Evolutionary conservation across 2,113 vertebrate genomes (phyloP).

Genomic region (Clinocottus analis): DNA sequence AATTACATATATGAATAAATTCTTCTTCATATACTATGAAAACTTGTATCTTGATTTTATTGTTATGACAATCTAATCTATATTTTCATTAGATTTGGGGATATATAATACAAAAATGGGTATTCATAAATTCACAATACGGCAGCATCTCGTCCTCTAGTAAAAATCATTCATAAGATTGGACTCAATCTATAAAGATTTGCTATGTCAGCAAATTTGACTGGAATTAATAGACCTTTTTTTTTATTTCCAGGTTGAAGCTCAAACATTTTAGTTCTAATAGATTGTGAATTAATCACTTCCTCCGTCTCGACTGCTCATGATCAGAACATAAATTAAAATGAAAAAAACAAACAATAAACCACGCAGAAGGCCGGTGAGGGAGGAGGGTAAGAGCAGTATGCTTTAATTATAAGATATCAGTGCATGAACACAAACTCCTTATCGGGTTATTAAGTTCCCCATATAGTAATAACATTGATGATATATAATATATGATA

Average conservation of each 20-base stretch:
- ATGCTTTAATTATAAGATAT: slow-evolving; percentile 99
- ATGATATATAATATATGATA: slow-evolving; percentile 71
- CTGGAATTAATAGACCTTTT: no score
- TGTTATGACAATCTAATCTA: no score
- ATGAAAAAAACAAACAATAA: slow-evolving; percentile 7
- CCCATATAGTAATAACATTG: slow-evolving; percentile 89
- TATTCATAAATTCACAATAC: no score
- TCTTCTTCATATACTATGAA: no score
- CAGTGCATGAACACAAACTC: slow-evolving; percentile 98
- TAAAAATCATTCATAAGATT: no score
- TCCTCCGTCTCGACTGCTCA: background rate
- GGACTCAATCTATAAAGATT: background rate
- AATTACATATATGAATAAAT: no score
- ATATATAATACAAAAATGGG: no score
- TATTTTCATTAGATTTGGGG: no score
- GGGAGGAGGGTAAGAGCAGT: slow-evolving; percentile 85
- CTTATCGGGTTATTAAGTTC: slow-evolving; percentile 92
- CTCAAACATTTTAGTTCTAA: background rate
- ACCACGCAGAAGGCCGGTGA: background rate
- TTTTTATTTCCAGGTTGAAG: background rate
- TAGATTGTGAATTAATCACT: background rate
- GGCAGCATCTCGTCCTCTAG: no score
- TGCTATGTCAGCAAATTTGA: background rate
- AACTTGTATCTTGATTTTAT: no score
- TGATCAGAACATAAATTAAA: background rate